A percentile compares a stretch with the other conserved stretches of the same genome.
phyloP scores from a whole-genome alignment of 2,888 invertebrate species.

The Aricia artaxerxes region DNA sequence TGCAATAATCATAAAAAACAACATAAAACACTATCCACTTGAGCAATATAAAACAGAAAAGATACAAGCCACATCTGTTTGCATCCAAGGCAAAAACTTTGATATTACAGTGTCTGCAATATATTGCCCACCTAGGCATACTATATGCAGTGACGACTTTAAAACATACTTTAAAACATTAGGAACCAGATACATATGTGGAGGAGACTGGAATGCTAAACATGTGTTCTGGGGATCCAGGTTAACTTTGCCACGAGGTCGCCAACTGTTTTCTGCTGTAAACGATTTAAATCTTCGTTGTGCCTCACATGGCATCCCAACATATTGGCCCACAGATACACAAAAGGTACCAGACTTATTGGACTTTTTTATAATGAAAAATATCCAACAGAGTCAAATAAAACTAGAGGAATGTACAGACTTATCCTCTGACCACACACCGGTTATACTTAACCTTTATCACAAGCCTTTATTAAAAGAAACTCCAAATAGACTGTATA shows the following conservation, averaged over 20 bases:
- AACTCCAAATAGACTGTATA: too few species aligned
- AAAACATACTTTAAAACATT: background rate
- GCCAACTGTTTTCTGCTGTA: constrained; percentile 2
- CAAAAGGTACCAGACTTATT: constrained; percentile 1
- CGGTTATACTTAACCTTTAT: too few species aligned
- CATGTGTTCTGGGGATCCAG: background rate
- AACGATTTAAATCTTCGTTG: background rate
- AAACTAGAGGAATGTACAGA: too few species aligned
- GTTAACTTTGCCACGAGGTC: background rate
- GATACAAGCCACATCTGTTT: background rate
- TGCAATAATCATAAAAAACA: background rate
- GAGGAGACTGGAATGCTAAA: background rate
- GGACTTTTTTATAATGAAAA: too few species aligned
- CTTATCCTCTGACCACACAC: too few species aligned
- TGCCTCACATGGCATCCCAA: constrained; percentile 8
- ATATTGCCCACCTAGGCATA: background rate
- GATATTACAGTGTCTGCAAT: background rate
- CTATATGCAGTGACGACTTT: background rate
- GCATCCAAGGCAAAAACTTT: background rate
- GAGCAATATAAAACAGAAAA: background rate
- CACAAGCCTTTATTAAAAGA: too few species aligned
- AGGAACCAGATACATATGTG: background rate
- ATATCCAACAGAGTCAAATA: too few species aligned
- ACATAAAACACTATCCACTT: constrained; percentile 1
- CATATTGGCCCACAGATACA: background rate